Base-by-base conservation (phyloP, 2,888 invertebrate species). In the Amiota communis region DNA sequence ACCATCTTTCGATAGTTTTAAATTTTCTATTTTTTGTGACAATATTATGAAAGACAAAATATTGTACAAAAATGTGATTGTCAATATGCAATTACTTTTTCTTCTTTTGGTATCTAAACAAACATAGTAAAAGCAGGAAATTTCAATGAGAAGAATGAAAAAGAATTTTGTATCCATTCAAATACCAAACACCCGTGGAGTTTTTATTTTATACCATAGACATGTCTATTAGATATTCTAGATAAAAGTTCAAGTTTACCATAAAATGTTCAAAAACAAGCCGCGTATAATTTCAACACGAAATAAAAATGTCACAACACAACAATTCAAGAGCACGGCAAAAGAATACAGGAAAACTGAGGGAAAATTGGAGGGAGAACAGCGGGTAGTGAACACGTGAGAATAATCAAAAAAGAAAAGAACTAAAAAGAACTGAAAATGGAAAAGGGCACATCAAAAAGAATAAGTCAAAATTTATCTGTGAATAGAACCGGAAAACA, bases 251-350 rank as follows among this genome's bases (percentile, higher is more conserved):
- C 46, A 47, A 65, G 48, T n/a, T 15, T 48, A 17, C 15, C 48
- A 65, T 12, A 17, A 59, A 59, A 17, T 8, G 20, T 59, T n/a
- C 47, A 65, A 65, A 65, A 65, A 65, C 49, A 17, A 65, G 49
- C 65, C 67, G 67, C 67, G 53, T 51, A 68, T 53, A 15, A 51
- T 20, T 53, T 51, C 12, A 68, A 47, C n/a, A 6, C 20, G 36
- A 51, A 53, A 68, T 68, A 68, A 51, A 68, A 68, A 49, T 68
- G 67, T 68, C 67, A 68, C 67, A 68, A 68, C 36, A 68, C 13
- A 36, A 36, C 36, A 36, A 6, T 36, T 36, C 36, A 36, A 36
- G 36, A 36, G 23, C 20, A 53, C 6, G 17, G 20, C 17, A 59
- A 59, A 59, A 59, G 59, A 59, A 9, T 15, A 9, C 59, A 17